Evolutionary conservation across 2,797 vertebrate species (phyloP).

Genomic region (Sebastes steindachneri): DNA sequence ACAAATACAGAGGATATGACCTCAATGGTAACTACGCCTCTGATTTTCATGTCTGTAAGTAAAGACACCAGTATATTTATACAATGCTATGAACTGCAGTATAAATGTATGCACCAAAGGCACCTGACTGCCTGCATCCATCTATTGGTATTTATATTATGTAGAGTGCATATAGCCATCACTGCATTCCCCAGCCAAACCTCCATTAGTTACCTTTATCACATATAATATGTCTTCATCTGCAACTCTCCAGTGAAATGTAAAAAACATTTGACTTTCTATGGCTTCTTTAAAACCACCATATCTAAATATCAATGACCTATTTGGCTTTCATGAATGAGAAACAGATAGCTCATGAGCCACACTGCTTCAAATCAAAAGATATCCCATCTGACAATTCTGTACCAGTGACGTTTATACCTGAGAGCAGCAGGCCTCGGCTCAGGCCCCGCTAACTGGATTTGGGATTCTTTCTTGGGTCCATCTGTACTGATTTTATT

Average conservation of each 20-base stretch:
- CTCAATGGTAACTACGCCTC: background rate
- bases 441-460: constrained; percentile 54
- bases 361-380: constrained; percentile 23
- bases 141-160: background rate
- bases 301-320: constrained; percentile 71
- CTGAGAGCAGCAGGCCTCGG: constrained; percentile 42
- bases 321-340: constrained; percentile 74
- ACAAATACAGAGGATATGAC: background rate
- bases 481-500: constrained; percentile 59
- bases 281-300: background rate
- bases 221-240: constrained; percentile 14
- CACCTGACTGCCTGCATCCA: background rate
- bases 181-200: background rate
- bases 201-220: background rate
- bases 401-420: background rate
- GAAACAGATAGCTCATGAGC: background rate
- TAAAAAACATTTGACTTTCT: background rate
- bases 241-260: background rate
- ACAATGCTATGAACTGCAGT: background rate
- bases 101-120: background rate
- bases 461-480: constrained; percentile 62
- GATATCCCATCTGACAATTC: background rate
- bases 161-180: background rate
- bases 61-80: background rate
- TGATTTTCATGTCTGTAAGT: background rate